A percentile compares a stretch with the other conserved stretches of the same genome.
These are phyloP conservation scores for Lerema accius DNA, from an alignment of 1,140 invertebrate species.

Conservation along the genomic window DNA sequence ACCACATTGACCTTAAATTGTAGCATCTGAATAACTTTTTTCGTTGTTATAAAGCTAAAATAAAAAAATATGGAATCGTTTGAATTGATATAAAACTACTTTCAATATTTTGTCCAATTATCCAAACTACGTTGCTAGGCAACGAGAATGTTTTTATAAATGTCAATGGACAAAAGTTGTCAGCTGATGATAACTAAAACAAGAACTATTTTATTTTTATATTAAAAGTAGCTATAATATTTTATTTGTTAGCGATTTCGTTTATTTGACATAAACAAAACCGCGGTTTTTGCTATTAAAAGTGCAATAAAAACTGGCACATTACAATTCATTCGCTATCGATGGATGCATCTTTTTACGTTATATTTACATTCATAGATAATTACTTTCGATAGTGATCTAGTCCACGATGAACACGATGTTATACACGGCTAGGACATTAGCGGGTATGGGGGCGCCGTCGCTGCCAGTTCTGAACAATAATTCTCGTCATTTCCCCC, in stretches of 20 bases:
- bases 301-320: too few relatives aligned
- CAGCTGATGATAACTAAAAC: neutral
- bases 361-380: conserved; percentile 7
- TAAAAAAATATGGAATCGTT: too few relatives aligned
- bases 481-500: conserved; percentile 50
- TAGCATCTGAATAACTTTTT: too few relatives aligned
- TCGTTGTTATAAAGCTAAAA: too few relatives aligned
- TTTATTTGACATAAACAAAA: too few relatives aligned
- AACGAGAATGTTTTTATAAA: neutral
- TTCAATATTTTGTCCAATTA: neutral
- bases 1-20: too few relatives aligned
- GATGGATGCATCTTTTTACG: conserved; percentile 2
- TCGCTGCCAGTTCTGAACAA: conserved; percentile 31
- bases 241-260: too few relatives aligned
- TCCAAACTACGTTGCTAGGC: neutral
- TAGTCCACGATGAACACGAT: conserved; percentile 34
- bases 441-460: conserved; percentile 51
- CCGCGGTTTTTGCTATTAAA: too few relatives aligned
- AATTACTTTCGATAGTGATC: conserved; percentile 21
- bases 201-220: too few relatives aligned
- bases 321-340: conserved; percentile 5
- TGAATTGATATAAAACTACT: too few relatives aligned
- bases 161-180: neutral
- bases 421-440: conserved; percentile 49
- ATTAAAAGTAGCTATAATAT: too few relatives aligned